Evolutionary conservation across 2,113 vertebrate species (phyloP).

Genomic region (Myotis brandtii): DNA sequence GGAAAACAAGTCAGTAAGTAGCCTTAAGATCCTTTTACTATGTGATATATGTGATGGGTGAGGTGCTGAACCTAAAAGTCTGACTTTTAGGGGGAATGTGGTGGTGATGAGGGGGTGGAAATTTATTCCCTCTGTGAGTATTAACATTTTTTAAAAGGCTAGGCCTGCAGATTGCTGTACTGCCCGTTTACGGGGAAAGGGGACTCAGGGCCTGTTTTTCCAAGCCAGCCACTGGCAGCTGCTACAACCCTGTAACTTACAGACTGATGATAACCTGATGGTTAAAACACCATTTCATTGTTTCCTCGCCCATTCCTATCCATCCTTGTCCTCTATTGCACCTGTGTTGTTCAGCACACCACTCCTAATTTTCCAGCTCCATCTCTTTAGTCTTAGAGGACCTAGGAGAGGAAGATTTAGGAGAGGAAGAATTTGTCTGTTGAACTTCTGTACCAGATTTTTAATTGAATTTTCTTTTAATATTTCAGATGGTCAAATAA

Average conservation of each 20-base stretch:
- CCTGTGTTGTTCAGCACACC: not conserved
- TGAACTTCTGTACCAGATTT: constrained; percentile 37
- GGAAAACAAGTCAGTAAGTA: not conserved
- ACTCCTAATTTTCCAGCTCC: not conserved
- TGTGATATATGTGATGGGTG: not conserved
- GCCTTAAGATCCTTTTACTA: not conserved
- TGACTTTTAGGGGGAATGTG: not conserved
- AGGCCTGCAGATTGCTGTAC: not conserved
- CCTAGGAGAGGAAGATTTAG: not conserved
- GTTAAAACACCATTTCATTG: not conserved
- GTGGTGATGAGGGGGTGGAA: not conserved
- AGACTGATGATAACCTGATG: not conserved
- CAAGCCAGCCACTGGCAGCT: not conserved
- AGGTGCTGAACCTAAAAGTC: not conserved
- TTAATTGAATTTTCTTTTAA: constrained; percentile 50
- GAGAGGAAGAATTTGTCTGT: not conserved
- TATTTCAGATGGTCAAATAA: constrained; percentile 94
- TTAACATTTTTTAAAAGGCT: not conserved
- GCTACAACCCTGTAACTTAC: not conserved
- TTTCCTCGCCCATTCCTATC: not conserved
- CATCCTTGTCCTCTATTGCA: not conserved
- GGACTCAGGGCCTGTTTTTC: not conserved
- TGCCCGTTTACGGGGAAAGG: not conserved
- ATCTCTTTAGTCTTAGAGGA: not conserved
- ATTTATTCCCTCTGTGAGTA: not conserved